Evolutionary conservation across 2,888 invertebrate genomes (phyloP), one percentile per base, ranked within the genome.

Genomic region (Eupsilia transversa): DNA sequence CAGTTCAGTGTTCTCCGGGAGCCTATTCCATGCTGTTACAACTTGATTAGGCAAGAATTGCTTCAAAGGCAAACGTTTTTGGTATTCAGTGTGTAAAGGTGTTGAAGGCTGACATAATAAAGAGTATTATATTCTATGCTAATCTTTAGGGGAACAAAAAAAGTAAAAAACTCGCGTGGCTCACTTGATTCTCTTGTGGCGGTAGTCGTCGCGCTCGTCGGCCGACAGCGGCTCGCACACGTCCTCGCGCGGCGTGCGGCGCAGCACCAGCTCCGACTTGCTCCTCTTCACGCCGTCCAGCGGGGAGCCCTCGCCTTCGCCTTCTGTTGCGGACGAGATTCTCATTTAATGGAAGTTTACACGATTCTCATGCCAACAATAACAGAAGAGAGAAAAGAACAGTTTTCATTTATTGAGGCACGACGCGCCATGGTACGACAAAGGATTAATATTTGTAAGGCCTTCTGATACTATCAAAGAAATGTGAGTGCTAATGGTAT

Each of bases 241-340:
- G 27, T 92, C 93, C 61, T 92, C 93, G 0, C 92, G 89, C 59
- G 89, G 91, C 52, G 90, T 89, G 49, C 87, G 85, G 0, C 94
- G 91, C 82, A 96, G 87, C 77, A 94, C 93, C 84, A 96, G 88
- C 88, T 96, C 96, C 0, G 96, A 96, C 85, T 96, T 96, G 89
- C 96, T 94, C 65, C 96, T 91, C 84, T 95, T 95, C 79, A 95
- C 93, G 52, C 94, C 93, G 54, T 93, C 94, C 23, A 86, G 41
- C 0, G 93, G 92, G 0, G 92, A 87, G 20, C 85, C 49, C 10
- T 91, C 92, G 43, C 90, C 91, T 41, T 93, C 93, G 1, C 90
- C 92, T 52, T 93, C 94, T 92, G 69, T 20, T 17, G 23, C 3
- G 0, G 17, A n/a, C 10, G 1, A 35, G 2, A 14, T 20, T 9